phyloP scores from a whole-genome alignment of 2,888 invertebrate species.

The Chrysomela aeneicollis region DNA sequence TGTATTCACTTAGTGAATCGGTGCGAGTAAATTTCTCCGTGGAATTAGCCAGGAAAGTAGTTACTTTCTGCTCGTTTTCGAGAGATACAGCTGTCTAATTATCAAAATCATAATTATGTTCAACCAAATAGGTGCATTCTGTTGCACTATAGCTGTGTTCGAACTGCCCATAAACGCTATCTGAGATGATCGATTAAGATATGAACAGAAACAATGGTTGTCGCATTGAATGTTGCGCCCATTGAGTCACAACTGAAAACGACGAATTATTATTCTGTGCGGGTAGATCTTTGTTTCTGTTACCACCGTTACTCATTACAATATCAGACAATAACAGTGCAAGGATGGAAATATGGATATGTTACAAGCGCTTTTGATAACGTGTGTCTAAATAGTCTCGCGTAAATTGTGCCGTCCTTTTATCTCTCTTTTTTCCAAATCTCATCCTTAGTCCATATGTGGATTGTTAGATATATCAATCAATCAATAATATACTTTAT shows the following conservation, averaged over 20 bases:
- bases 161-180: neutral
- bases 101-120: too few species aligned
- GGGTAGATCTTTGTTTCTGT: constrained; percentile 47
- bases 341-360: constrained; percentile 44
- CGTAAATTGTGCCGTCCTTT: too few species aligned
- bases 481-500: too few species aligned
- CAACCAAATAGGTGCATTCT: neutral
- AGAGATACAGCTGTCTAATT: too few species aligned
- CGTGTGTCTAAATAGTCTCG: constrained; percentile 5
- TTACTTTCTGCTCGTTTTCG: too few species aligned
- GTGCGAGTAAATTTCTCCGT: too few species aligned
- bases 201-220: constrained; percentile 11
- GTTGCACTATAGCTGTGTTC: neutral
- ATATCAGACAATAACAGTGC: constrained; percentile 44
- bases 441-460: too few species aligned
- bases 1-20: too few species aligned
- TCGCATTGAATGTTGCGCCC: constrained; percentile 3
- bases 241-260: constrained; percentile 28
- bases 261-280: constrained; percentile 46
- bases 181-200: constrained; percentile 11
- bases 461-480: too few species aligned
- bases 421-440: too few species aligned
- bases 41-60: too few species aligned
- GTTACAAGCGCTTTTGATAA: constrained; percentile 13
- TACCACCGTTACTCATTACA: constrained; percentile 49